Conservation (phyloP, 2,113 vertebrate species). For the Grallaria varia region DNA sequence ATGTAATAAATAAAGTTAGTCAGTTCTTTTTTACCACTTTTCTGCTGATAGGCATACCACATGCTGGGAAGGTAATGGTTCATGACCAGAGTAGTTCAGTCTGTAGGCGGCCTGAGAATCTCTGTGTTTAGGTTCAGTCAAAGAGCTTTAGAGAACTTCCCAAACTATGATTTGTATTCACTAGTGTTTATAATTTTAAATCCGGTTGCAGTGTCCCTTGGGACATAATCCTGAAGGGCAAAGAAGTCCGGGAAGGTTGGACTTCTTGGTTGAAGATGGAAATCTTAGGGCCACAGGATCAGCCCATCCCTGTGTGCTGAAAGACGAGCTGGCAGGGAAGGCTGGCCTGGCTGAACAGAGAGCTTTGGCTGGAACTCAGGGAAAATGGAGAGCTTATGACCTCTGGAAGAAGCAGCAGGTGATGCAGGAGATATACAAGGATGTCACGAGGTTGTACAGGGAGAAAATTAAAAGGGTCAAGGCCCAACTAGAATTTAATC, state of each 20-base stretch:
- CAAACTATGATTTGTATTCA: constrained; percentile 19
- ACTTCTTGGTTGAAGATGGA: neutral
- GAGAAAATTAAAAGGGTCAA: neutral
- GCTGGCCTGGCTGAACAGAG: neutral
- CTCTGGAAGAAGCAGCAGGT: neutral
- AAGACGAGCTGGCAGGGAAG: neutral
- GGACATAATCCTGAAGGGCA: neutral
- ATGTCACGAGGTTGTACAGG: neutral
- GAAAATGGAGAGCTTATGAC: neutral
- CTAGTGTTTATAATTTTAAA: neutral
- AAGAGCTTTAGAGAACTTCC: constrained; percentile 42
- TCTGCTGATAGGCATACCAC: constrained; percentile 79
- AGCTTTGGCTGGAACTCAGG: neutral
- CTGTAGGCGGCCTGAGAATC: constrained; percentile 66
- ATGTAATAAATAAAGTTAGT: constrained; percentile 86
- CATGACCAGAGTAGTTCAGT: constrained; percentile 80
- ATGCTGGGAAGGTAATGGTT: constrained; percentile 83
- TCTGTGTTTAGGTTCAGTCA: constrained; percentile 55
- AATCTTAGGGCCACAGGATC: neutral
- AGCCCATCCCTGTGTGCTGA: neutral
- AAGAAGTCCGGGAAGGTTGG: neutral
- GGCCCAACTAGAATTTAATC: neutral
- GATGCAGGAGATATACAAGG: neutral
- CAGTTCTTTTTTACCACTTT: constrained; percentile 78
- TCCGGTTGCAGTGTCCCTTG: neutral